Percentiles rank a stretch among this genome's conserved stretches.
Evolutionary conservation across 2,113 vertebrate species (phyloP).

Genomic region (Ictalurus punctatus): DNA sequence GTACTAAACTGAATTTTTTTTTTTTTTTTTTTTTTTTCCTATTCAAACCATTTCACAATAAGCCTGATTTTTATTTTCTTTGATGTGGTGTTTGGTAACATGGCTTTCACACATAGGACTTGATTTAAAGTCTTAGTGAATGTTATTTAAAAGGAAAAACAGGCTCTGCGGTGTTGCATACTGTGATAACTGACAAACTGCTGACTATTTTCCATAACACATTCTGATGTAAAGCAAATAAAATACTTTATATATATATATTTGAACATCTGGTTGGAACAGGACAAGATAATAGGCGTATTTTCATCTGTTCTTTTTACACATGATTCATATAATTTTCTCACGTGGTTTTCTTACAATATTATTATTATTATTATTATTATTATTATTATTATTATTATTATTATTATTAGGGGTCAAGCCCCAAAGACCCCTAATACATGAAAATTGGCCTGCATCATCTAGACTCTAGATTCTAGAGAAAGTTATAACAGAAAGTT

Average conservation of each 20-base stretch:
- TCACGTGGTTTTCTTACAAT: not conserved
- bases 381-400: no score
- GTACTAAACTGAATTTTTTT: not conserved
- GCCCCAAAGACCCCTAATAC: no score
- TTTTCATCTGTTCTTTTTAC: not conserved
- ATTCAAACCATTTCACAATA: not conserved
- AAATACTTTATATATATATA: not conserved
- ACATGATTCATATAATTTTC: not conserved
- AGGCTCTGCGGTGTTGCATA: constrained; percentile 13
- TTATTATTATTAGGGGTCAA: no score
- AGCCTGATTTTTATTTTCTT: not conserved
- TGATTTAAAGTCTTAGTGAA: constrained; percentile 37
- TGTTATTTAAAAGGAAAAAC: not conserved
- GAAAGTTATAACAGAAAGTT: no score
- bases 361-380: not conserved
- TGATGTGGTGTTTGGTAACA: not conserved
- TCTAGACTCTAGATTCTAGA: no score
- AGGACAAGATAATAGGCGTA: not conserved
- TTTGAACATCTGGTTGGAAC: not conserved
- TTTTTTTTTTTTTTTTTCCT: no score
- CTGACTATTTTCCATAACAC: not conserved
- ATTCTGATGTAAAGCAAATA: not conserved
- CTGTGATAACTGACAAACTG: not conserved
- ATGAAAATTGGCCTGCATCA: no score
- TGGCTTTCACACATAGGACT: constrained; percentile 21